phyloP scores from a whole-genome alignment of 2,888 invertebrate species.

The Zygothrica quintamaculata region DNA sequence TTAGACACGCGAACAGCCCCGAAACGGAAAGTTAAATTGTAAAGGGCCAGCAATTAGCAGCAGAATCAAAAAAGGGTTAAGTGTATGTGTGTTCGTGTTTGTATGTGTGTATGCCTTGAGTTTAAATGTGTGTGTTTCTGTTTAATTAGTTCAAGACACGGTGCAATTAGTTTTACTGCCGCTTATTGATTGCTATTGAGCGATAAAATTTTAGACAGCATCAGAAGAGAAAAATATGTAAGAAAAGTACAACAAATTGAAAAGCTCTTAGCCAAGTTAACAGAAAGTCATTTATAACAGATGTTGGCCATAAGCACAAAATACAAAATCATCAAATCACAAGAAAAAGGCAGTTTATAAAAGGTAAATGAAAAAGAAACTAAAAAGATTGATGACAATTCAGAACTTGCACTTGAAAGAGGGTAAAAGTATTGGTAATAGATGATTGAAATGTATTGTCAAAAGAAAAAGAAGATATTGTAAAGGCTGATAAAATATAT shows the following conservation, averaged over 20 bases:
- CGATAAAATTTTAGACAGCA: slow-evolving; percentile 61
- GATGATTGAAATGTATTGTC: no score
- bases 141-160: slow-evolving; percentile 76
- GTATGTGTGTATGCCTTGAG: slow-evolving; percentile 16
- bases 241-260: slow-evolving; percentile 46
- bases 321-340: neutral
- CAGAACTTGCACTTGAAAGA: no score
- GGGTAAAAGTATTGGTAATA: no score
- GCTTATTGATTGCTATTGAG: slow-evolving; percentile 63
- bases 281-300: slow-evolving; percentile 43
- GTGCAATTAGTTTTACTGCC: slow-evolving; percentile 65
- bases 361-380: no score
- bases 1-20: slow-evolving; percentile 41
- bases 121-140: slow-evolving; percentile 26
- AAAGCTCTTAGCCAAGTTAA: slow-evolving; percentile 49
- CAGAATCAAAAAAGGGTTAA: slow-evolving; percentile 17
- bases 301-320: neutral
- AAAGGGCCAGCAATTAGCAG: slow-evolving; percentile 61
- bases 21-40: slow-evolving; percentile 47
- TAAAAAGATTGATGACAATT: no score
- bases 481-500: no score
- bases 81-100: slow-evolving; percentile 4
- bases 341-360: no score
- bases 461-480: no score
- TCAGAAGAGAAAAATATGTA: slow-evolving; percentile 6